Base-by-base conservation (phyloP, 2,113 vertebrate genomes). In the Pteruthius melanotis region DNA sequence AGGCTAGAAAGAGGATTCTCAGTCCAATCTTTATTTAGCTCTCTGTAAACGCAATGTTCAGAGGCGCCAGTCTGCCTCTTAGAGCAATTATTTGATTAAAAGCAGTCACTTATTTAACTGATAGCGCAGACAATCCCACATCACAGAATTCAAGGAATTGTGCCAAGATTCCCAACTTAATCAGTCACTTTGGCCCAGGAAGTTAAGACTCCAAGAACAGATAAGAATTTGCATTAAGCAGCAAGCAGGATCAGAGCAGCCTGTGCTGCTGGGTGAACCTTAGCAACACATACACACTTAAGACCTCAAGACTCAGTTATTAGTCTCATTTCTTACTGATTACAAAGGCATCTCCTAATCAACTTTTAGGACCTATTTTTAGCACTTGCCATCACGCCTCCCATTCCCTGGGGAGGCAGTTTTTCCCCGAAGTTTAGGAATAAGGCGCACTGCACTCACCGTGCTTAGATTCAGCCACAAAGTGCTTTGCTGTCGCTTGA, bases 401-500 rank as follows among this genome's bases (percentile, higher is more conserved):
- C 35, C 39, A 1, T 2, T 47, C 65, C 61, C 50, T 45, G 2
- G 22, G 7, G 24, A 39, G 4, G 2, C 50, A 15, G 37, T 31
- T 87, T 64, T 31, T 3, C 15, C 42, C 24, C 24, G 0, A 47
- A 91, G 40, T 70, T 89, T 6, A 47, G 42, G 24, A 53, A 10
- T 1, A 44, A 37, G 21, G 28, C 4, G 20, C 59, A 39, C 91
- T 20, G 89, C 97, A 98, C 99, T 99, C 98, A 99, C 99, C 99
- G 97, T 74, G 50, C 50, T 30, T 60, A 13, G 37, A 57, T 95
- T 99, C 98, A 99, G 98, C 99, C 99, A 98, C 99, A 99, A 96
- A 99, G 99, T 91, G 99, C 99, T 98, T 99, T 99, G 98, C 98
- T 99, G 98, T 99, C 99, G 96, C 98, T 98, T 90, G 99, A 98